Percentiles rank a stretch among this genome's conserved stretches.
Evolutionary conservation across 2,888 invertebrate genomes (phyloP).

Genomic region (Lymantria dispar): DNA sequence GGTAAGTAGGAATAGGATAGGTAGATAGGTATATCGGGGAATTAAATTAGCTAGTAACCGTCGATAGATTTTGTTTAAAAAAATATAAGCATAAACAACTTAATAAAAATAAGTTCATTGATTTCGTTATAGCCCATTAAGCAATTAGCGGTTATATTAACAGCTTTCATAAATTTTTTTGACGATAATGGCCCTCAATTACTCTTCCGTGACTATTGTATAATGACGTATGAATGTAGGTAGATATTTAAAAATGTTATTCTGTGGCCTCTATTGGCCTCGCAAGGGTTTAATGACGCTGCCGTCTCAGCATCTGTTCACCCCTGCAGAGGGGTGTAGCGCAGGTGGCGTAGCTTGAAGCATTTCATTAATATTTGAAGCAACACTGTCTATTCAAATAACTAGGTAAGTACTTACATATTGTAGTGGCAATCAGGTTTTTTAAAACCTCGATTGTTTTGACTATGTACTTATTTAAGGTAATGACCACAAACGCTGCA

Average conservation of each 20-base stretch:
- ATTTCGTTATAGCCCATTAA: slow-evolving; percentile 8
- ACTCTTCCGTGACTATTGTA: slow-evolving; percentile 8
- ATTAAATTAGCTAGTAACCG: no score
- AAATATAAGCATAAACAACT: background rate
- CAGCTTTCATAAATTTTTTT: slow-evolving; percentile 3
- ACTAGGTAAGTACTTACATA: no score
- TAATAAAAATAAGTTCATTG: slow-evolving; percentile 5
- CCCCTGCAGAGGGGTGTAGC: slow-evolving; percentile 3
- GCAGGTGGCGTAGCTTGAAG: slow-evolving; percentile 8
- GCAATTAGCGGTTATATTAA: slow-evolving; percentile 7
- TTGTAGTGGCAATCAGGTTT: no score
- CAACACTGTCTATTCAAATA: background rate
- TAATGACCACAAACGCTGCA: no score
- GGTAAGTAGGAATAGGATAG: no score
- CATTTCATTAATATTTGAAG: background rate
- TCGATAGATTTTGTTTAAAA: background rate
- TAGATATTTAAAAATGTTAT: slow-evolving; percentile 1
- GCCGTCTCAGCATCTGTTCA: slow-evolving; percentile 10
- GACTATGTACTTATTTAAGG: no score
- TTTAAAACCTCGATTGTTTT: no score
- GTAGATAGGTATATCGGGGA: no score
- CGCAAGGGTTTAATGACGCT: slow-evolving; percentile 8
- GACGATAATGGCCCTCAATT: slow-evolving; percentile 4
- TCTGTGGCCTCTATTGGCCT: background rate
- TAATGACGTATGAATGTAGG: background rate